Percentiles rank a stretch among this genome's conserved stretches.
Evolutionary conservation across 2,797 vertebrate species (phyloP).

Genomic region (Neomorphus geoffroyi): DNA sequence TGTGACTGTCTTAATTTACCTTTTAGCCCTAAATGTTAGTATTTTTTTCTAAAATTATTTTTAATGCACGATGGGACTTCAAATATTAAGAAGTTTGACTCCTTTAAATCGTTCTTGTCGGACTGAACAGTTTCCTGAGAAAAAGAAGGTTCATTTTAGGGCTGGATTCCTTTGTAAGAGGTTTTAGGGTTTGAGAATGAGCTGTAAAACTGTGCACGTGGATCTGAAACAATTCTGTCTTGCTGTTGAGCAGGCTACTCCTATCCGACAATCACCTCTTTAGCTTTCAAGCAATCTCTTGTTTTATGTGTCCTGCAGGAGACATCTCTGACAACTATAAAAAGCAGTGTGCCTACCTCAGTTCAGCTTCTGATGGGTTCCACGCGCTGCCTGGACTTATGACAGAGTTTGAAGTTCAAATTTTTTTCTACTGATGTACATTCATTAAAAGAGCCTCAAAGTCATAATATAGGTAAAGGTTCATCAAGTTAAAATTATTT

Average conservation of each 20-base stretch:
- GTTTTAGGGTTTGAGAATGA: neutral
- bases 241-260: neutral
- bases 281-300: neutral
- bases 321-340: neutral
- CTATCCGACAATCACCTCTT: neutral
- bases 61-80: neutral
- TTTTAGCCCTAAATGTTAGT: neutral
- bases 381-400: neutral
- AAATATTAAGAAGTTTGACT: neutral
- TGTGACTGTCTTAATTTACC: neutral
- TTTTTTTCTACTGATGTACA: neutral
- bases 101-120: neutral
- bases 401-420: neutral
- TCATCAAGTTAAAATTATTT: neutral
- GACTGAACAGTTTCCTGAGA: neutral
- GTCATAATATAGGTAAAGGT: neutral
- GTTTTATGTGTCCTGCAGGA: neutral
- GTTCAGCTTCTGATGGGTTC: neutral
- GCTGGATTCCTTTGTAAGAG: neutral
- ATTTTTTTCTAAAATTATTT: neutral
- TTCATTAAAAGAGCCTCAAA: neutral
- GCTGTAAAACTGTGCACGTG: neutral
- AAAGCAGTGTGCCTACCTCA: neutral
- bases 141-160: neutral
- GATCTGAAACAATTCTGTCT: neutral